Conservation (phyloP, 1,140 invertebrate species). For the Drosophila pruinosa region DNA sequence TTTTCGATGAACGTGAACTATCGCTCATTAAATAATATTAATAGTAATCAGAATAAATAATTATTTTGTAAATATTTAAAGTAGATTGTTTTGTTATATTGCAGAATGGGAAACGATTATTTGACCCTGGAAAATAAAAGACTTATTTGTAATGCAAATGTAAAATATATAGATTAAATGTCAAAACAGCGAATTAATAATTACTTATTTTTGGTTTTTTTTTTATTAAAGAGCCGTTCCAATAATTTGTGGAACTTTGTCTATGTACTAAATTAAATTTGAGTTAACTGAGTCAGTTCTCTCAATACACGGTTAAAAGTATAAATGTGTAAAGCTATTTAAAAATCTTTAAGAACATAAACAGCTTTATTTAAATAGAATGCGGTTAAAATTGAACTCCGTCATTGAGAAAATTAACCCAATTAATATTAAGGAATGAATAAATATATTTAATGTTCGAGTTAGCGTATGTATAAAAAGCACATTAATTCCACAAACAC, state of each 20-base stretch:
- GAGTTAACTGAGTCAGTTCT: constrained; percentile 29
- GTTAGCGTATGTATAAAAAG: constrained; percentile 69
- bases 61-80: neutral
- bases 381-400: constrained; percentile 31
- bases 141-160: neutral
- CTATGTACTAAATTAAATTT: constrained; percentile 26
- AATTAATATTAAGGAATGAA: constrained; percentile 76
- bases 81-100: neutral
- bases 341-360: constrained; percentile 18
- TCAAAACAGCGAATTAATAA: neutral
- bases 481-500: constrained; percentile 64
- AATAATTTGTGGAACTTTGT: constrained; percentile 26
- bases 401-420: constrained; percentile 43
- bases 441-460: constrained; percentile 71
- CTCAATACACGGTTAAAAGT: constrained; percentile 36
- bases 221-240: constrained; percentile 40
- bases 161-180: neutral
- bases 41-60: constrained; percentile 3
- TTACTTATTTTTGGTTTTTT: constrained; percentile 34
- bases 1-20: constrained; percentile 91
- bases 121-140: neutral
- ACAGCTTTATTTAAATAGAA: constrained; percentile 25
- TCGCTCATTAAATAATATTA: constrained; percentile 26
- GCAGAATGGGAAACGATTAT: neutral
- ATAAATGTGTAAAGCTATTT: constrained; percentile 19